Evolutionary conservation across 2,797 vertebrate species (phyloP).

Genomic region (Danionella dracula): DNA sequence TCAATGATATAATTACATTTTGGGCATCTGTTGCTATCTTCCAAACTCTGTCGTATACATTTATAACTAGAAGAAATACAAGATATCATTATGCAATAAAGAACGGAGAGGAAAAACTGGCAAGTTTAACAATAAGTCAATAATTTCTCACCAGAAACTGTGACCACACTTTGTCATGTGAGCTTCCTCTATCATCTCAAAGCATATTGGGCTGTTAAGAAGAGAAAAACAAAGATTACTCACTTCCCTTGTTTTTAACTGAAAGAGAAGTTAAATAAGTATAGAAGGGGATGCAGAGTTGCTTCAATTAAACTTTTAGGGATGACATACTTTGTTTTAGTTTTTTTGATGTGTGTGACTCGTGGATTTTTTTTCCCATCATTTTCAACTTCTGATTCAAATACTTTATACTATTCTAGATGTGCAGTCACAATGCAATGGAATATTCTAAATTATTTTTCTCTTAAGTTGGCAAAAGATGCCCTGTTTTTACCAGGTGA

Average conservation of each 20-base stretch:
- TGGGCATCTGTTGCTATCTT: constrained; percentile 96
- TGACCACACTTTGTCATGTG: constrained; percentile 99
- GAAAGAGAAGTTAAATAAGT: too few species aligned
- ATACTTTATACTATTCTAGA: too few species aligned
- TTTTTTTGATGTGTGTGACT: too few species aligned
- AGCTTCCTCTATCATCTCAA: constrained; percentile 98
- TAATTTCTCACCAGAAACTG: constrained; percentile 90
- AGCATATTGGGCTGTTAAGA: constrained; percentile 90
- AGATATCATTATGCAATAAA: constrained; percentile 22
- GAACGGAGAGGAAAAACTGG: background rate
- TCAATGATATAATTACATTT: constrained; percentile 99
- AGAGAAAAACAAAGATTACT: background rate
- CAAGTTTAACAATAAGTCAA: background rate
- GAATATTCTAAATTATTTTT: too few species aligned
- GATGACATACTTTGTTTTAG: too few species aligned
- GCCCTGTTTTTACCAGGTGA: too few species aligned
- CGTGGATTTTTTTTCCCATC: too few species aligned
- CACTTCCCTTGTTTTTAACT: constrained; percentile 1
- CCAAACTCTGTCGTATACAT: constrained; percentile 96
- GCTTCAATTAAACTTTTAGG: too few species aligned
- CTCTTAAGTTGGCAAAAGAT: too few species aligned
- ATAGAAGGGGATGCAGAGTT: too few species aligned
- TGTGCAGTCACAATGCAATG: too few species aligned
- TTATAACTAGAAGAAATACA: constrained; percentile 76
- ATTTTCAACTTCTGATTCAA: too few species aligned